phyloP scores from a whole-genome alignment of 2,797 vertebrate genomes.

The Cottoperca gobio region DNA sequence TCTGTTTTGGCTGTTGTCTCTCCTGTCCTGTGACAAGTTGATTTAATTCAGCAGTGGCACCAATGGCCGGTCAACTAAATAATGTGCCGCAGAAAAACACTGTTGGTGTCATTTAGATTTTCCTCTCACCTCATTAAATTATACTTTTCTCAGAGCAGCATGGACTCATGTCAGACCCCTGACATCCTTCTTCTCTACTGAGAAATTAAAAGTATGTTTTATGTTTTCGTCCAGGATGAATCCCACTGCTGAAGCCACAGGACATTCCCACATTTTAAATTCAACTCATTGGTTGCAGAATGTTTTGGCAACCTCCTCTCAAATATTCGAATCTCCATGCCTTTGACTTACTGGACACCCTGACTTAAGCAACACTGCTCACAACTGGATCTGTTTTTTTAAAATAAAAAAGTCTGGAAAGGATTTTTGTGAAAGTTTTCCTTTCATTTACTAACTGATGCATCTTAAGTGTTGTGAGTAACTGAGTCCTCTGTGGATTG shows the following conservation, averaged over 20 bases:
- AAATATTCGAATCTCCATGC: constrained; percentile 28
- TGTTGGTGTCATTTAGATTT: constrained; percentile 18
- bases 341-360: constrained; percentile 6
- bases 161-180: constrained; percentile 34
- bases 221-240: constrained; percentile 41
- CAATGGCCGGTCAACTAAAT: constrained; percentile 30
- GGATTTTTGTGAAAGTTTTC: constrained; percentile 14
- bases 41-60: constrained; percentile 37
- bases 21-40: constrained; percentile 21
- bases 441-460: not conserved
- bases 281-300: constrained; percentile 56
- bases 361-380: constrained; percentile 43
- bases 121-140: constrained; percentile 46
- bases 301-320: constrained; percentile 49
- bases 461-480: constrained; percentile 28
- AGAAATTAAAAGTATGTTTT: constrained; percentile 66
- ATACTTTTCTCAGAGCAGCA: constrained; percentile 17
- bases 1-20: constrained; percentile 33
- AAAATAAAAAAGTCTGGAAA: constrained; percentile 10
- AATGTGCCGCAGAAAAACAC: constrained; percentile 20
- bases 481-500: constrained; percentile 46
- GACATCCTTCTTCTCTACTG: constrained; percentile 41
- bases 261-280: constrained; percentile 72
- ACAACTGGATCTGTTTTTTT: not conserved
- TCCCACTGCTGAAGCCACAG: constrained; percentile 57